A percentile compares a stretch with the other conserved stretches of the same genome.
Evolutionary conservation across 2,888 invertebrate genomes (phyloP).

Genomic region (Microplitis deprimator): DNA sequence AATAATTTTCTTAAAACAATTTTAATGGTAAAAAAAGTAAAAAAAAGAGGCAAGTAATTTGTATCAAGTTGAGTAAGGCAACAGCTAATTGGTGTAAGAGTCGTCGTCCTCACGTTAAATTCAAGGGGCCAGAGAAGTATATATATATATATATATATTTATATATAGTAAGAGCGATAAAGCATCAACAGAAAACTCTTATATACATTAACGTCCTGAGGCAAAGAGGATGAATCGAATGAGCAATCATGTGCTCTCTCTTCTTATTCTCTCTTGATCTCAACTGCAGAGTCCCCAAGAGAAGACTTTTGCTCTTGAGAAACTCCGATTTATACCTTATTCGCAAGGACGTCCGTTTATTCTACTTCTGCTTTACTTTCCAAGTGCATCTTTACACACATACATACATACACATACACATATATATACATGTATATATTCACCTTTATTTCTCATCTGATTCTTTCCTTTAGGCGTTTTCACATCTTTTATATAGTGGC

Average conservation of each 20-base stretch:
- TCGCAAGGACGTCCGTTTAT: slow-evolving; percentile 13
- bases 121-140: not conserved
- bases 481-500: slow-evolving; percentile 10
- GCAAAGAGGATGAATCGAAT: slow-evolving; percentile 13
- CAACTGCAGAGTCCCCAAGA: not conserved
- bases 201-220: slow-evolving; percentile 9
- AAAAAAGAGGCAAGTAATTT: slow-evolving; percentile 10
- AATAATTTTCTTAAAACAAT: not conserved
- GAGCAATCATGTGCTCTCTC: slow-evolving; percentile 2
- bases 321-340: not conserved
- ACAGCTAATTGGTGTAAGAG: slow-evolving; percentile 30
- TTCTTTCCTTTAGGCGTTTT: slow-evolving; percentile 20
- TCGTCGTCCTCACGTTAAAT: slow-evolving; percentile 31
- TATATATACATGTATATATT: not conserved
- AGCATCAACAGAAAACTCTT: slow-evolving; percentile 3
- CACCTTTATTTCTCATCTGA: slow-evolving; percentile 19
- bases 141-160: not conserved
- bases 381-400: slow-evolving; percentile 2
- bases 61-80: slow-evolving; percentile 9
- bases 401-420: not conserved
- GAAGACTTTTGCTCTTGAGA: not conserved
- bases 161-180: slow-evolving; percentile 21
- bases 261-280: not conserved
- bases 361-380: slow-evolving; percentile 9
- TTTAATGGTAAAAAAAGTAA: not conserved